These are phyloP conservation scores for Lutraria lutraria DNA, from an alignment of 2,888 invertebrate species.

Conservation along the genomic window DNA sequence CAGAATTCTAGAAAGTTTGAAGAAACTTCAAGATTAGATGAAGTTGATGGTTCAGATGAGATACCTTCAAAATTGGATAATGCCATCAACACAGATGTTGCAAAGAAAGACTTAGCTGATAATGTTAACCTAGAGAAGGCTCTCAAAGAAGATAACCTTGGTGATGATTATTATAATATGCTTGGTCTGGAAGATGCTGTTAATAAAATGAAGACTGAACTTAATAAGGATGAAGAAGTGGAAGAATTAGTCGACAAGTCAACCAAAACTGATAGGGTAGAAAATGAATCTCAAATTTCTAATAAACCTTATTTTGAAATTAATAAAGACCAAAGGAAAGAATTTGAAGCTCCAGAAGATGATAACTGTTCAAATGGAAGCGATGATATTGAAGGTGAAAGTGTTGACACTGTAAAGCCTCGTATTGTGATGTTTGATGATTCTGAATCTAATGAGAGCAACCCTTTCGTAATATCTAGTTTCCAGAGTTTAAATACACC, in stretches of 20 bases:
- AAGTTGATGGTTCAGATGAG: background rate
- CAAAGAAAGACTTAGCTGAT: background rate
- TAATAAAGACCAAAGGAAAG: background rate
- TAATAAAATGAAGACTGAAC: background rate
- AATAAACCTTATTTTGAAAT: background rate
- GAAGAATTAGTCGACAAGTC: background rate
- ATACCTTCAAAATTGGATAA: background rate
- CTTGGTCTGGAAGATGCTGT: background rate
- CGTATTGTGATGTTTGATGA: slow-evolving; percentile 37
- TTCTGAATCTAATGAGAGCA: slow-evolving; percentile 21
- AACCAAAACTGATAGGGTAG: background rate
- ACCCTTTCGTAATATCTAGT: slow-evolving; percentile 23
- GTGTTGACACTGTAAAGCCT: background rate
- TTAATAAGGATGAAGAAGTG: background rate
- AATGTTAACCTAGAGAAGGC: background rate
- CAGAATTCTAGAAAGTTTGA: background rate
- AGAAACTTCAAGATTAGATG: background rate
- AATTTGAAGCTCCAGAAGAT: background rate
- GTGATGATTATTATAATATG: background rate
- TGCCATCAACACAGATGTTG: background rate
- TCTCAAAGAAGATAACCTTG: background rate
- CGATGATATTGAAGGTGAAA: background rate
- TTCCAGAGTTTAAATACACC: slow-evolving; percentile 29
- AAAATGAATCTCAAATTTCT: background rate
- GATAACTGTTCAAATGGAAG: no score